Percentiles rank a stretch among this genome's conserved stretches.
Conservation (phyloP, 2,113 vertebrate species). For the Oriolus oriolus region DNA sequence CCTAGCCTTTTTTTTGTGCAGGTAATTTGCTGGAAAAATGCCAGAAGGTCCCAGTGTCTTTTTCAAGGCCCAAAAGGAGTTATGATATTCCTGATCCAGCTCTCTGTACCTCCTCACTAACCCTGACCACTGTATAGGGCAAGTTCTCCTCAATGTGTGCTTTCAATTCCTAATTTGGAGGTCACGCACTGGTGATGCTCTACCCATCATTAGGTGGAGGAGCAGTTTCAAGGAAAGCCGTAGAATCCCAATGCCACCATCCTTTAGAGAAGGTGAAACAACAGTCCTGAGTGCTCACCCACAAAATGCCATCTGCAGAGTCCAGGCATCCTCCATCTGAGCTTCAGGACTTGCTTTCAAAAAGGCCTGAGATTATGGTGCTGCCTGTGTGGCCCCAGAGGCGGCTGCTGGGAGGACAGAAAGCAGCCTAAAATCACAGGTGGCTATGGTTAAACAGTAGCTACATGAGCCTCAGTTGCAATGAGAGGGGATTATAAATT, state of each 20-base stretch:
- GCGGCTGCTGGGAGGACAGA: background rate
- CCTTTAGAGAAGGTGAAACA: background rate
- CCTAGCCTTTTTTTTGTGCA: conserved; percentile 1
- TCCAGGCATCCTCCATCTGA: background rate
- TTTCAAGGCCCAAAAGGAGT: background rate
- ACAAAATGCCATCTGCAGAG: background rate
- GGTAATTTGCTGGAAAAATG: background rate
- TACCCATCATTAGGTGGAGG: background rate
- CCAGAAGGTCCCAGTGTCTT: background rate
- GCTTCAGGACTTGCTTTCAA: background rate
- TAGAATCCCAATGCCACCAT: background rate
- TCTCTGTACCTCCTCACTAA: background rate
- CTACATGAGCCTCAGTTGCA: background rate
- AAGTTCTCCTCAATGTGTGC: background rate
- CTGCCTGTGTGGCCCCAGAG: background rate
- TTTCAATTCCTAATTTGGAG: background rate
- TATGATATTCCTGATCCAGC: background rate
- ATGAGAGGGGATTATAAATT: background rate
- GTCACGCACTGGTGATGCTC: background rate
- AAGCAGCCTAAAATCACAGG: background rate
- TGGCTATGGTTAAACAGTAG: background rate
- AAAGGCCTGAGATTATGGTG: background rate
- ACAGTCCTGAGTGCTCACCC: background rate
- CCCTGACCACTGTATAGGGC: background rate
- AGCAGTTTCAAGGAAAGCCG: background rate